phyloP scores from a whole-genome alignment of 1,140 invertebrate genomes.

The Holotrichia oblita region DNA sequence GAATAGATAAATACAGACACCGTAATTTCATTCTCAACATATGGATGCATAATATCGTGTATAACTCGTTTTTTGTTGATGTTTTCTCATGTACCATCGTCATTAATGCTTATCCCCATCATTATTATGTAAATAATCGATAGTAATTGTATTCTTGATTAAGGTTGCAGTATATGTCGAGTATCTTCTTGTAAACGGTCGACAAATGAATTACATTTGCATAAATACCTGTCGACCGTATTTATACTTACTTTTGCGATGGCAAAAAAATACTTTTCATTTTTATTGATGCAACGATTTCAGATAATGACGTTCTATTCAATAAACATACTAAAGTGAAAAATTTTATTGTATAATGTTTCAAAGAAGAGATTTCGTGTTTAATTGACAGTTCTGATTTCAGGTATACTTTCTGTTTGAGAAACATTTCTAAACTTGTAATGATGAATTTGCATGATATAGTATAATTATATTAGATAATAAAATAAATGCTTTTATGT shows the following conservation, averaged over 20 bases:
- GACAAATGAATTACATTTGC: slow-evolving; percentile 33
- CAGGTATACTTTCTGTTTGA: not conserved
- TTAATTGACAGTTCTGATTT: not conserved
- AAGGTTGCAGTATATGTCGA: slow-evolving; percentile 15
- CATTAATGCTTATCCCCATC: slow-evolving; percentile 7
- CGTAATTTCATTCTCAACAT: no score
- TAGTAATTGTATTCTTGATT: slow-evolving; percentile 28
- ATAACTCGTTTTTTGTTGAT: not conserved
- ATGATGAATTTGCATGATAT: no score
- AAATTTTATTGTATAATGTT: not conserved
- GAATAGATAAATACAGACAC: no score
- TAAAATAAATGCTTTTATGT: no score
- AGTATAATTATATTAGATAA: no score
- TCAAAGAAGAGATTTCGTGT: not conserved
- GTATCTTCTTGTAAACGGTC: slow-evolving; percentile 31
- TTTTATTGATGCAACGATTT: slow-evolving; percentile 28
- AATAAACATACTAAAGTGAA: slow-evolving; percentile 17
- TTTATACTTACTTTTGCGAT: slow-evolving; percentile 23
- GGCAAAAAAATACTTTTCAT: not conserved
- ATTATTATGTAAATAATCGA: slow-evolving; percentile 34
- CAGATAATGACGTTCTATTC: slow-evolving; percentile 26
- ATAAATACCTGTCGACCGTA: slow-evolving; percentile 21
- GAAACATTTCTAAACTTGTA: not conserved
- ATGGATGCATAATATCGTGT: not conserved
- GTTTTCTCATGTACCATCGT: not conserved